phyloP scores from a whole-genome alignment of 2,797 vertebrate species.

The Cuculus canorus region DNA sequence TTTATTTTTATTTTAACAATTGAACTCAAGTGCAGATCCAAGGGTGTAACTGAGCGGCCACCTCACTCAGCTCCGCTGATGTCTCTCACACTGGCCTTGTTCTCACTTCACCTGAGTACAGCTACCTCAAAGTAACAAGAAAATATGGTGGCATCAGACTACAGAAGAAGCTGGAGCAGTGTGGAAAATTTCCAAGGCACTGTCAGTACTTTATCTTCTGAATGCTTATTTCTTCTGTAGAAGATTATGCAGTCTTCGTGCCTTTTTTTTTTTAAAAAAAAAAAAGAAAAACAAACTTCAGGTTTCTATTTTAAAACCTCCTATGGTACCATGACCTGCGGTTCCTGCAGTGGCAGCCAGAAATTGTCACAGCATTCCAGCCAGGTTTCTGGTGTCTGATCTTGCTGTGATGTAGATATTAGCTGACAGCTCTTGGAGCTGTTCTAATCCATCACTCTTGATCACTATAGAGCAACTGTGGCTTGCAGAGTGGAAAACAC shows the following conservation, averaged over 20 bases:
- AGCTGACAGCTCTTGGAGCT: not conserved
- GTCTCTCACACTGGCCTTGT: not conserved
- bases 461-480: not conserved
- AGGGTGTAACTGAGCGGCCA: not conserved
- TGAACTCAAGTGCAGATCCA: not conserved
- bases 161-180: not conserved
- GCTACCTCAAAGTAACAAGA: rapidly evolving
- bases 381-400: slow-evolving; percentile 9
- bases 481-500: not conserved
- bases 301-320: not conserved
- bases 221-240: not conserved
- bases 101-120: not conserved
- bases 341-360: not conserved
- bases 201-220: not conserved
- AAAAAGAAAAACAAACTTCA: no score
- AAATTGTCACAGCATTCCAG: slow-evolving; percentile 15
- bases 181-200: not conserved
- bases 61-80: not conserved
- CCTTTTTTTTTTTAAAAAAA: not conserved
- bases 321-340: not conserved
- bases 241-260: not conserved
- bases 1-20: not conserved
- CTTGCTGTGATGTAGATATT: not conserved
- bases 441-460: slow-evolving; percentile 17
- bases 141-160: not conserved